A percentile compares a stretch with the other conserved stretches of the same genome.
phyloP scores from a whole-genome alignment of 2,113 vertebrate species.

The Pygoscelis adeliae region DNA sequence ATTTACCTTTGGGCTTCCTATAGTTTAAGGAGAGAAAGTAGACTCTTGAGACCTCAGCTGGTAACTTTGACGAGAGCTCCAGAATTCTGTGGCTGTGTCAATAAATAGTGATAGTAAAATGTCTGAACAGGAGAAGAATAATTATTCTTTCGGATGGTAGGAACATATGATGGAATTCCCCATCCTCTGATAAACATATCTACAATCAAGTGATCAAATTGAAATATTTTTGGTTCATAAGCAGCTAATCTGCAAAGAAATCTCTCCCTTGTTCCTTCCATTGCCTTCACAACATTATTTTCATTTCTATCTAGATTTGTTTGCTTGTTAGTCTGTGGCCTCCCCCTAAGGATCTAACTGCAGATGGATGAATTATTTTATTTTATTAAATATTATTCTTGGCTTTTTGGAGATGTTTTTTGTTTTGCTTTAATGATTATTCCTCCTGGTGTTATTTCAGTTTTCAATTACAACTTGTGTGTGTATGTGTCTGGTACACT shows the following conservation, averaged over 20 bases:
- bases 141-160: not conserved
- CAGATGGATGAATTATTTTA: slow-evolving; percentile 74
- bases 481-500: slow-evolving; percentile 56
- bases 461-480: slow-evolving; percentile 75
- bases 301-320: slow-evolving; percentile 66
- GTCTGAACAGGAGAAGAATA: not conserved
- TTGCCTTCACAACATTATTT: slow-evolving; percentile 9
- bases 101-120: not conserved
- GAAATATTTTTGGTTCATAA: slow-evolving; percentile 57
- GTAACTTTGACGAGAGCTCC: not conserved
- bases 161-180: slow-evolving; percentile 42
- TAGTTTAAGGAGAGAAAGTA: not conserved
- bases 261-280: slow-evolving; percentile 29
- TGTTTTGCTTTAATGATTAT: slow-evolving; percentile 68
- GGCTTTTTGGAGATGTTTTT: slow-evolving; percentile 64
- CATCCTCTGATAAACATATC: slow-evolving; percentile 27
- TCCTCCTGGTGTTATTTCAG: slow-evolving; percentile 76
- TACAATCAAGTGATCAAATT: slow-evolving; percentile 49
- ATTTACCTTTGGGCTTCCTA: not conserved
- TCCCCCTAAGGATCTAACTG: slow-evolving; percentile 63
- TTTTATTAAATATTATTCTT: slow-evolving; percentile 78
- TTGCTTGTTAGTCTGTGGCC: slow-evolving; percentile 64
- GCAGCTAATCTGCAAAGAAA: slow-evolving; percentile 70
- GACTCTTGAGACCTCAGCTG: not conserved
- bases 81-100: not conserved